Conservation (phyloP, 2,888 invertebrate species). For the Eurytoma californica region DNA sequence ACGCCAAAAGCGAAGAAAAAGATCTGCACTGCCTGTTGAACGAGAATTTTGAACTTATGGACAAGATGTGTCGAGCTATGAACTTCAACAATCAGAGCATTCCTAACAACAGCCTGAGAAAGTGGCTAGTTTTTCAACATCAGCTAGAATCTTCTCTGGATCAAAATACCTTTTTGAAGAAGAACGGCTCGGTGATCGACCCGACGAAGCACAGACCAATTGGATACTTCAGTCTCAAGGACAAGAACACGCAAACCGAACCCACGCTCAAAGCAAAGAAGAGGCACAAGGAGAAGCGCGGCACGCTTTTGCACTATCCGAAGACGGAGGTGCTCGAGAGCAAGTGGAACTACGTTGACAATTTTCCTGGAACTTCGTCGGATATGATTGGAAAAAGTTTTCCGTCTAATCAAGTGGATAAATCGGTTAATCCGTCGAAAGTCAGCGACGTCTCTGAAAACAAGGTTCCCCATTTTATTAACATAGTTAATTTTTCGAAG, state of each 20-base stretch:
- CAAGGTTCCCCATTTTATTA: background rate
- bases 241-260: background rate
- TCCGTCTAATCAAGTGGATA: background rate
- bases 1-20: background rate
- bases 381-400: background rate
- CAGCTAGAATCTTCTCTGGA: conserved; percentile 30
- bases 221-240: background rate
- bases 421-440: background rate
- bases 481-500: background rate
- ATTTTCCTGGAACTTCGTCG: background rate
- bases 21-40: conserved; percentile 25
- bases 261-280: background rate
- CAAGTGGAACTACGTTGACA: conserved; percentile 10
- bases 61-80: conserved; percentile 18
- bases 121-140: conserved; percentile 39
- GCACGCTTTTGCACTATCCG: background rate
- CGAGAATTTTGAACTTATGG: conserved; percentile 21
- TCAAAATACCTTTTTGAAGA: conserved; percentile 21
- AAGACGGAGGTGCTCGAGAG: background rate
- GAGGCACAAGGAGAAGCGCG: background rate
- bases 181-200: background rate
- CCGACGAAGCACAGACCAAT: background rate
- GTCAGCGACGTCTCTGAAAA: background rate
- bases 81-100: background rate
- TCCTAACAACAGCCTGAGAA: conserved; percentile 5